Evolutionary conservation across 1,140 invertebrate species (phyloP).

Genomic region (Megathymus violae): DNA sequence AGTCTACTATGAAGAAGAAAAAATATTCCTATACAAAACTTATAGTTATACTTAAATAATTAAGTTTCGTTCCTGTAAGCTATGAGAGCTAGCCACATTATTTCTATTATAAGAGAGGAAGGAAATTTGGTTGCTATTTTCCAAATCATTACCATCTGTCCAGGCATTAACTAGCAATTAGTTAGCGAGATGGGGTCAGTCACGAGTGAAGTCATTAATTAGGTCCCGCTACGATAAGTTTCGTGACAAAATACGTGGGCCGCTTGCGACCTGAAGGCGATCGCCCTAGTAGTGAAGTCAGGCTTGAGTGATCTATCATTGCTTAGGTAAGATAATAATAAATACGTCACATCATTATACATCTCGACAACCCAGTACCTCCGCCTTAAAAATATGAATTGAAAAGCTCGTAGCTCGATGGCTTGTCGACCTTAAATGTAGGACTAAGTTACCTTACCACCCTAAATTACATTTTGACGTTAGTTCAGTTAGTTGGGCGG

Average conservation of each 20-base stretch:
- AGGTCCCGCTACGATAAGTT: constrained; percentile 25
- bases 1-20: no score
- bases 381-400: no score
- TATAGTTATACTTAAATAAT: no score
- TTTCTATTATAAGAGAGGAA: constrained; percentile 2
- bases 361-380: not conserved
- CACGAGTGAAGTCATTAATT: constrained; percentile 26
- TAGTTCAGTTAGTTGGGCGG: no score
- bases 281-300: constrained; percentile 11
- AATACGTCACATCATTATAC: not conserved
- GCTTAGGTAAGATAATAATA: not conserved
- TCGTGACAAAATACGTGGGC: constrained; percentile 23
- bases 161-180: constrained; percentile 30
- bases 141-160: constrained; percentile 5
- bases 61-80: no score
- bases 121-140: not conserved
- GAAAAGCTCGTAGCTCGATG: no score
- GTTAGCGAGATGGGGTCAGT: constrained; percentile 30
- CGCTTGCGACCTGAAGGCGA: constrained; percentile 5
- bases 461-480: no score
- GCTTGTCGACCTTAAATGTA: no score
- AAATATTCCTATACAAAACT: no score
- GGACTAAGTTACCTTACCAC: no score
- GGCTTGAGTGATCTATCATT: constrained; percentile 2
- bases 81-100: not conserved